Base-by-base conservation (phyloP, 64 coral and sea anemone genomes). In the Catalaphyllia jardinei region DNA sequence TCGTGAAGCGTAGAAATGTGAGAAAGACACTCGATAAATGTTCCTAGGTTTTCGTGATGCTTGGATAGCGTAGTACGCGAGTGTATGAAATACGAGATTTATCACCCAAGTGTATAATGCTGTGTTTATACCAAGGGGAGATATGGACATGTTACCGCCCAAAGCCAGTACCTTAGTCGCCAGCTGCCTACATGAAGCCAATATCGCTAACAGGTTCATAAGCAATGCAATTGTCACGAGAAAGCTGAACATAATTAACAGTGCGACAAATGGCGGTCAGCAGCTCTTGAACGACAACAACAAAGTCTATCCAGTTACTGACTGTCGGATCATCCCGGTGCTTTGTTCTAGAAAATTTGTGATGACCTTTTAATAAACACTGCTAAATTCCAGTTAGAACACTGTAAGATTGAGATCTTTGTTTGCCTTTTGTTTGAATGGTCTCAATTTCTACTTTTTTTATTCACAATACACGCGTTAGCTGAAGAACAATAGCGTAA, bases 51-150 rank as follows among this genome's bases (percentile, higher is more conserved):
- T 51, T 50, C 35, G 74, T 49, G 39, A 49, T 30, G 39, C 19
- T 11, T 24, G 39, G 20, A 24, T 24, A 46, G 17, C 20, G 5
- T 77, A 42, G 33, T 42, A n/a, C 22, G 22, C 20, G 49, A 38
- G 74, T 77, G 73, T 19, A 4, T 24, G 33, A 50, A 12, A 77
- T 77, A 50, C 74, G 33, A 77, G 35, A 46, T 50, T 24, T 50
- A 77, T 77, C 74, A 77, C 33, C 35, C 74, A 52, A 77, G 35
- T 77, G 74, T 77, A 77, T 77, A 77, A 77, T 77, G 8, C 35
- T 35, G 35, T 77, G 74, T 77, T 77, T 77, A 77, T 77, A 50
- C 49, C 22, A 77, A 50, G 74, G 39, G 74, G 33, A 24, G 74
- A 77, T 49, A 77, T 77, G 17, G 74, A 77, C n/a, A 77, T n/a